These are phyloP conservation scores for Pangasius sanitwongsei DNA, from an alignment of 2,797 vertebrate species.

Conservation along the genomic window DNA sequence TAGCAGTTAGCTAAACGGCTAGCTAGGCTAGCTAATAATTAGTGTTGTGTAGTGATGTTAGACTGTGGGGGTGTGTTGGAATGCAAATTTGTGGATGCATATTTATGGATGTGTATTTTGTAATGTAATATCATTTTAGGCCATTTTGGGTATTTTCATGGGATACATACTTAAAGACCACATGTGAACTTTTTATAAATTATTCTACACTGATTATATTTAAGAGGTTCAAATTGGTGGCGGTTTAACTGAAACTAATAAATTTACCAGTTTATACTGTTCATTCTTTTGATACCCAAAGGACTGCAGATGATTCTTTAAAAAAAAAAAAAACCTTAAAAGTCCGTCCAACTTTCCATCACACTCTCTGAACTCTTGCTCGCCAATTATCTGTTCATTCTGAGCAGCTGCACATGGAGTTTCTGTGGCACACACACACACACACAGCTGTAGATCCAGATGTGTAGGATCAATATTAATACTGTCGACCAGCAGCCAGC, in stretches of 20 bases:
- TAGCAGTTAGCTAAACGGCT: neutral
- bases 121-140: neutral
- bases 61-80: neutral
- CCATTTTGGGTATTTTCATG: no score
- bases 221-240: neutral
- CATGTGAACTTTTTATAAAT: no score
- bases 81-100: neutral
- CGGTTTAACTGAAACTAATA: neutral
- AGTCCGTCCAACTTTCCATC: neutral
- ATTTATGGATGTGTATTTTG: neutral
- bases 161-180: no score
- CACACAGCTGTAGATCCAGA: conserved; percentile 13
- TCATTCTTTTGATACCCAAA: neutral
- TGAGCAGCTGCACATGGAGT: neutral
- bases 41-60: neutral
- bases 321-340: neutral
- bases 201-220: neutral
- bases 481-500: neutral
- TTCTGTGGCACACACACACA: neutral
- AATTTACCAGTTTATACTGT: no score
- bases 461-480: conserved; percentile 6
- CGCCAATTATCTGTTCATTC: neutral
- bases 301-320: neutral
- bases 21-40: neutral
- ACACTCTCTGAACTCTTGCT: neutral